Conservation (phyloP, 2,888 invertebrate species). For the Schrankia costaestrigalis region DNA sequence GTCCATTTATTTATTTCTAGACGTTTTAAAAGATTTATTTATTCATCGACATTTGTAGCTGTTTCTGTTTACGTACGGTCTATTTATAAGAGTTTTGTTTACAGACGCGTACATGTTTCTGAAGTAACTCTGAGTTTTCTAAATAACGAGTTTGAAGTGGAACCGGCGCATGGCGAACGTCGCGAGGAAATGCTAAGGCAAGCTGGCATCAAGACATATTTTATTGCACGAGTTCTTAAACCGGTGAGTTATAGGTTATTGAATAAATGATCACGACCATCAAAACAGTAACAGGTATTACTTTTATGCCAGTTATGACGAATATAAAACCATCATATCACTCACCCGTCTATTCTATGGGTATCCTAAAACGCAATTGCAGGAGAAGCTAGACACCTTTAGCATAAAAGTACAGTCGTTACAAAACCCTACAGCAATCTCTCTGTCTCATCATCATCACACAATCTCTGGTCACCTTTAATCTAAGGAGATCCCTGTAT, state of each 20-base stretch:
- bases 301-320: no score
- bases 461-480: no score
- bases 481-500: no score
- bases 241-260: conserved; percentile 81
- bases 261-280: no score
- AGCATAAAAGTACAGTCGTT: no score
- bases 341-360: no score
- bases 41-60: conserved; percentile 20
- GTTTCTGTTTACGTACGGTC: conserved; percentile 27
- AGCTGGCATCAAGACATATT: conserved; percentile 94
- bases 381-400: no score
- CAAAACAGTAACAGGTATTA: no score
- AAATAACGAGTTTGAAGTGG: conserved; percentile 95
- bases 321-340: no score
- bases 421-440: no score
- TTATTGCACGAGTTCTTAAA: conserved; percentile 92
- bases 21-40: conserved; percentile 18
- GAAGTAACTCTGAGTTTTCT: conserved; percentile 93
- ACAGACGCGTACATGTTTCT: conserved; percentile 95
- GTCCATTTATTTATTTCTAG: conserved; percentile 12
- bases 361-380: no score
- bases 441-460: no score
- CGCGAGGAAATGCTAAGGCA: conserved; percentile 94
- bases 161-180: conserved; percentile 93
- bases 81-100: conserved; percentile 41